Evolutionary conservation across 2,888 invertebrate species (phyloP).

Genomic region (Pycnomerus fuliginosus): DNA sequence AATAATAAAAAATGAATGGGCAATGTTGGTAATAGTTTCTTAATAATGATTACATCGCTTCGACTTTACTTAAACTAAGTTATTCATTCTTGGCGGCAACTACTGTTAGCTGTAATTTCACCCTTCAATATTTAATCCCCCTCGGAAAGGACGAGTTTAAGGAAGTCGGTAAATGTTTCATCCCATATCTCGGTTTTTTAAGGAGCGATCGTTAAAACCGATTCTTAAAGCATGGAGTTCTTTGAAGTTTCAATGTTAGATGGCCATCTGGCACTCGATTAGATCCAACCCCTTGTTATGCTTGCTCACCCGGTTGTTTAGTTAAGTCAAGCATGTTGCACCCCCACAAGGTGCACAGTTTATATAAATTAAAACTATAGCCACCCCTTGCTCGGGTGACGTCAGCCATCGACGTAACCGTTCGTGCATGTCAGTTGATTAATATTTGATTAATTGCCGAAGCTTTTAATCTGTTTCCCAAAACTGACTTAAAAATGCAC

Average conservation of each 20-base stretch:
- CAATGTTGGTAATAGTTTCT: too few relatives aligned
- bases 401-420: background rate
- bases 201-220: slow-evolving; percentile 14
- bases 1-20: too few relatives aligned
- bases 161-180: slow-evolving; percentile 16
- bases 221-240: slow-evolving; percentile 18
- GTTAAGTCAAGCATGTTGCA: slow-evolving; percentile 23
- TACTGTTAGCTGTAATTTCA: too few relatives aligned
- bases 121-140: slow-evolving; percentile 19
- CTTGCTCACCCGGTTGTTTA: slow-evolving; percentile 26
- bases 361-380: slow-evolving; percentile 12
- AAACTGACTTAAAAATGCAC: slow-evolving; percentile 24
- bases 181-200: slow-evolving; percentile 13
- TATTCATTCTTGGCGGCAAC: too few relatives aligned
- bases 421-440: slow-evolving; percentile 36
- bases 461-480: slow-evolving; percentile 26
- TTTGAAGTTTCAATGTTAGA: slow-evolving; percentile 27
- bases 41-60: too few relatives aligned
- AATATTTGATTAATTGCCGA: slow-evolving; percentile 44
- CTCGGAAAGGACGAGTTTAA: too few relatives aligned
- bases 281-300: slow-evolving; percentile 23
- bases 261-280: slow-evolving; percentile 30
- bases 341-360: slow-evolving; percentile 15
- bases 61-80: too few relatives aligned
- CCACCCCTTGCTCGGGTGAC: background rate